Percentiles rank a stretch among this genome's conserved stretches.
Conservation (phyloP, 2,113 vertebrate genomes). For the Chiloscyllium plagiosum region DNA sequence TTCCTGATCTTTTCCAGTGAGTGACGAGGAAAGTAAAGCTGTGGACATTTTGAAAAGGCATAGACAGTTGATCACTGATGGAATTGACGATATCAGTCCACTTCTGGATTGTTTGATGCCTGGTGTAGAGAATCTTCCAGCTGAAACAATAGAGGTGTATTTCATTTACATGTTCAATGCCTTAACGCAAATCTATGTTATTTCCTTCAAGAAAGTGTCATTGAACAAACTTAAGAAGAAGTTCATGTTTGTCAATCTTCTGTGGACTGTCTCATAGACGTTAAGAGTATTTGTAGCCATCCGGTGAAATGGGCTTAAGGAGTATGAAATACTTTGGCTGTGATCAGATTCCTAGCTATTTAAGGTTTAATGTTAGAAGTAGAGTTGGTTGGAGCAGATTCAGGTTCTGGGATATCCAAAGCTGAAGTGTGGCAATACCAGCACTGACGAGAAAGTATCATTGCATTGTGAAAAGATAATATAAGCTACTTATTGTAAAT, state of each 20-base stretch:
- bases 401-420: not conserved
- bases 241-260: not conserved
- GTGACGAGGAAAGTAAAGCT: slow-evolving; percentile 47
- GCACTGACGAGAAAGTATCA: not conserved
- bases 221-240: not conserved
- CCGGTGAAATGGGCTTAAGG: not conserved
- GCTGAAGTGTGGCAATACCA: not conserved
- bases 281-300: not conserved
- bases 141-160: slow-evolving; percentile 19
- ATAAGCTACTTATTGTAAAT: not conserved
- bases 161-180: not conserved
- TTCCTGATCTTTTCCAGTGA: slow-evolving; percentile 46
- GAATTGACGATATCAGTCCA: slow-evolving; percentile 43
- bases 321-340: not conserved
- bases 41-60: slow-evolving; percentile 52
- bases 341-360: not conserved
- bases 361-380: not conserved
- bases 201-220: not conserved
- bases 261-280: not conserved
- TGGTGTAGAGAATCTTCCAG: slow-evolving; percentile 41
- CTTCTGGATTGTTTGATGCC: slow-evolving; percentile 39
- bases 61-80: slow-evolving; percentile 49
- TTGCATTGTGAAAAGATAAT: not conserved
- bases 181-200: not conserved
- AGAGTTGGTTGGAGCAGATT: not conserved